A percentile compares a stretch with the other conserved stretches of the same genome.
These are phyloP conservation scores for Syrista parreyssii DNA, from an alignment of 2,888 invertebrate species.

Conservation along the genomic window DNA sequence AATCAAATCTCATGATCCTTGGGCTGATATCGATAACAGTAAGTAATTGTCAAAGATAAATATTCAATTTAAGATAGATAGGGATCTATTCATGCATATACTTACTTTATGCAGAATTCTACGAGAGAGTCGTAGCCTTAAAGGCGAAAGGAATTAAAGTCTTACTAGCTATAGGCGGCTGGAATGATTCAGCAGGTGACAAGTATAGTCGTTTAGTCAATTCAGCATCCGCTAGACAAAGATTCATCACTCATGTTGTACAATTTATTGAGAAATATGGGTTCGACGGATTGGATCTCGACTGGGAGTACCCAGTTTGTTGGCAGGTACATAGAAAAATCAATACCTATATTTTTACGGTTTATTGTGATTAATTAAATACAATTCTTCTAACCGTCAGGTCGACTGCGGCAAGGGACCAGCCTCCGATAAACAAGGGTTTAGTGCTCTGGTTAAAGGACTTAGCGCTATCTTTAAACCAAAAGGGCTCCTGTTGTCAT, in stretches of 20 bases:
- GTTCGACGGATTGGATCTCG: constrained; percentile 92
- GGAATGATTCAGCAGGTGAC: constrained; percentile 93
- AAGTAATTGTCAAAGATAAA: constrained; percentile 55
- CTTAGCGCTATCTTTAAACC: constrained; percentile 78
- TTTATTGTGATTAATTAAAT: neutral
- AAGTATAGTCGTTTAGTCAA: constrained; percentile 88
- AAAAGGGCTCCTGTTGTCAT: constrained; percentile 78
- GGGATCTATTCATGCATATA: neutral
- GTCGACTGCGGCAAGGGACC: constrained; percentile 87
- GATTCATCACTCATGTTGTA: constrained; percentile 80
- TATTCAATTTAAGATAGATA: neutral
- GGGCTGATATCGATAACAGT: constrained; percentile 92
- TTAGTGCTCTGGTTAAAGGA: constrained; percentile 80
- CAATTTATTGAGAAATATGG: constrained; percentile 83
- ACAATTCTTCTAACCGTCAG: constrained; percentile 56
- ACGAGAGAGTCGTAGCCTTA: constrained; percentile 83
- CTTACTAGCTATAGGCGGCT: constrained; percentile 90
- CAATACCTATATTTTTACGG: neutral
- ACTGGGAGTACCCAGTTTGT: constrained; percentile 95
- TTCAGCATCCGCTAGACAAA: constrained; percentile 75
- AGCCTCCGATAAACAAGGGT: constrained; percentile 82
- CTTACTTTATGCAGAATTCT: constrained; percentile 75
- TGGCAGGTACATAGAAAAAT: constrained; percentile 74
- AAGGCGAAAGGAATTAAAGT: constrained; percentile 82
- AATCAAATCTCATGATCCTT: constrained; percentile 87